Evolutionary conservation across 2,113 vertebrate genomes (phyloP), one percentile per base, ranked within the genome.

Genomic region (Menura novaehollandiae): DNA sequence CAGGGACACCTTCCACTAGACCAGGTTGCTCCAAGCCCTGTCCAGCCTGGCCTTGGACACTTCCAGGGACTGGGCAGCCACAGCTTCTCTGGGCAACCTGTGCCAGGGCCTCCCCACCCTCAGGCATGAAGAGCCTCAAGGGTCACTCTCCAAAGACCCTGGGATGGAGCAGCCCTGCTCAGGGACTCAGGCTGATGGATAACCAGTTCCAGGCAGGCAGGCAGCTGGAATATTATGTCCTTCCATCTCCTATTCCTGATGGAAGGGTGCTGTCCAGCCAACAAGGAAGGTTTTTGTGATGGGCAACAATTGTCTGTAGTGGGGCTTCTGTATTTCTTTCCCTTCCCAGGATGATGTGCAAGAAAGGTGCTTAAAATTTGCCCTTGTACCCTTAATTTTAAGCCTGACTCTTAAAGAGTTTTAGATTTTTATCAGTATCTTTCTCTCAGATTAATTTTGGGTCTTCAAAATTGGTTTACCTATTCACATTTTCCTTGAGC

Each of bases 11-110:
- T 59, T 0, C 11, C 39, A 30, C 60, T 8, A 1, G 3, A 10
- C 15, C 37, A 13, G 19, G 15, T 0, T 59, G 33, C 23, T 89
- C 52, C 60, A 74, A 52, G 3, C 19, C 19, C 21, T 0, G 0
- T 63, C 41, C 75, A 79, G 0, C 13, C 19, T n/a, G 46, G 10
- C 28, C 46, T 52, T 17, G 60, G 20, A 15, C 13, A 46, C 4
- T 75, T 4, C 46, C 28, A 60, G 52, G 15, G 9, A 44, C 46
- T 46, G 27, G 8, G 3, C 60, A 62, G 33, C 23, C 55, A 24
- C 74, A 67, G 60, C 39, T 52, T 6, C 60, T 59, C 33, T 58
- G 49, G 35, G 4, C 26, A 73, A 1, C 21, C 26, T 67, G 44
- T 59, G 28, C 77, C 52, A 67, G 68, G 4, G 4, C 5, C 7